These are phyloP conservation scores for Plagodis dolabraria DNA, from an alignment of 2,888 invertebrate species.

Conservation along the genomic window DNA sequence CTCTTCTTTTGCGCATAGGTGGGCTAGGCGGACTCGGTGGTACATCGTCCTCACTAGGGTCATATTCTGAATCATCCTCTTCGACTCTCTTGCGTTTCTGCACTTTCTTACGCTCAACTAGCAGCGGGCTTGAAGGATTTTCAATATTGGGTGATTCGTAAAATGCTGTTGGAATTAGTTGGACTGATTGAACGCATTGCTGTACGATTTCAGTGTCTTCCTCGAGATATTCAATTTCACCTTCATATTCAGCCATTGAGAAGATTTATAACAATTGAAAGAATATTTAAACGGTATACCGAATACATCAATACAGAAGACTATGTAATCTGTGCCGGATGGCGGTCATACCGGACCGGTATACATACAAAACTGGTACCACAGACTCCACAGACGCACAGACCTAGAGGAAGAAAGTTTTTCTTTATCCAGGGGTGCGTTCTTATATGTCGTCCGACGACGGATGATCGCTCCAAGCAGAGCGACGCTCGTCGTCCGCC, in stretches of 20 bases:
- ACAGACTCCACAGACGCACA: too few relatives aligned
- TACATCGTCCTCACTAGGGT: conserved; percentile 56
- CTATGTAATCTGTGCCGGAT: too few relatives aligned
- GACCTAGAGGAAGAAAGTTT: too few relatives aligned
- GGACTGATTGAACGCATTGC: conserved; percentile 62
- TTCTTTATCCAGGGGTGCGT: too few relatives aligned
- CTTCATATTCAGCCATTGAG: conserved; percentile 60
- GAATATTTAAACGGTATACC: too few relatives aligned
- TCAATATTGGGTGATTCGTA: background rate
- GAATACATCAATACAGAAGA: too few relatives aligned
- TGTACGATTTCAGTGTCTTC: conserved; percentile 77
- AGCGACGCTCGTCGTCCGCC: too few relatives aligned
- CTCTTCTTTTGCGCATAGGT: conserved; percentile 37
- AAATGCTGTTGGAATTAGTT: background rate
- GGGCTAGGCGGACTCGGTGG: conserved; percentile 43
- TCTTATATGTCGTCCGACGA: too few relatives aligned
- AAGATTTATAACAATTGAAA: background rate
- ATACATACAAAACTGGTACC: too few relatives aligned
- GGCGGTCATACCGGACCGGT: too few relatives aligned
- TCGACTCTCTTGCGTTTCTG: conserved; percentile 49
- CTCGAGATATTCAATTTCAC: conserved; percentile 76
- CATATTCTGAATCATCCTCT: conserved; percentile 70
- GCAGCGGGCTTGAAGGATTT: conserved; percentile 34
- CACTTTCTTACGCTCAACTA: conserved; percentile 51
- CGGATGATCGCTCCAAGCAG: too few relatives aligned